A percentile compares a stretch with the other conserved stretches of the same genome.
These are phyloP conservation scores for Lasioglossum morio DNA, from an alignment of 2,888 invertebrate species.

Conservation along the genomic window DNA sequence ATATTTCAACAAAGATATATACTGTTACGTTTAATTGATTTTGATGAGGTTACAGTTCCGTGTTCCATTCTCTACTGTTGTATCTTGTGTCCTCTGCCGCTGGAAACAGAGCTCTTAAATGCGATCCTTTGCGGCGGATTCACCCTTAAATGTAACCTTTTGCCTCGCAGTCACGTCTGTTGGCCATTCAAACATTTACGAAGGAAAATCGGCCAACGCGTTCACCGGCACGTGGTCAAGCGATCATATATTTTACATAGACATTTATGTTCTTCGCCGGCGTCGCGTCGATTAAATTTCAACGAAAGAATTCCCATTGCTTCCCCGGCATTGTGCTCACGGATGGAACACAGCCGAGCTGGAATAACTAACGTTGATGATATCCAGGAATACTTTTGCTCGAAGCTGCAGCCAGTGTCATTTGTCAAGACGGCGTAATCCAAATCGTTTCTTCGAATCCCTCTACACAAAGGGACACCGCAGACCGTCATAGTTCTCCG, in stretches of 20 bases:
- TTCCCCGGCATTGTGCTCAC: neutral
- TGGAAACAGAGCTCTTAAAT: neutral
- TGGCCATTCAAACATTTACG: neutral
- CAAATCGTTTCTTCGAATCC: constrained; percentile 4
- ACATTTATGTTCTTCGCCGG: neutral
- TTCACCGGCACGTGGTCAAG: neutral
- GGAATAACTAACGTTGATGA: neutral
- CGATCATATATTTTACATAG: constrained; percentile 11
- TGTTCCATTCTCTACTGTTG: neutral
- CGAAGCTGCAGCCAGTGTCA: neutral
- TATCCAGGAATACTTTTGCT: neutral
- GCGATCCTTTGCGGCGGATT: neutral
- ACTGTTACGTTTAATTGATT: neutral
- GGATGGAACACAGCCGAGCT: neutral
- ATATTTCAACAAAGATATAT: too few relatives aligned
- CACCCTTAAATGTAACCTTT: neutral
- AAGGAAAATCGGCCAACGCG: neutral
- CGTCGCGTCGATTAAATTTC: constrained; percentile 1
- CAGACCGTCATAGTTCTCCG: neutral
- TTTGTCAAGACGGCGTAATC: neutral
- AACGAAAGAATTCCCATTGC: neutral
- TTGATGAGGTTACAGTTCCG: too few relatives aligned
- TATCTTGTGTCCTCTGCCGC: neutral
- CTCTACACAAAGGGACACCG: neutral
- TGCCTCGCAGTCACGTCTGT: neutral